Conservation (phyloP, 2,797 vertebrate genomes). For the Aldrovandia affinis region DNA sequence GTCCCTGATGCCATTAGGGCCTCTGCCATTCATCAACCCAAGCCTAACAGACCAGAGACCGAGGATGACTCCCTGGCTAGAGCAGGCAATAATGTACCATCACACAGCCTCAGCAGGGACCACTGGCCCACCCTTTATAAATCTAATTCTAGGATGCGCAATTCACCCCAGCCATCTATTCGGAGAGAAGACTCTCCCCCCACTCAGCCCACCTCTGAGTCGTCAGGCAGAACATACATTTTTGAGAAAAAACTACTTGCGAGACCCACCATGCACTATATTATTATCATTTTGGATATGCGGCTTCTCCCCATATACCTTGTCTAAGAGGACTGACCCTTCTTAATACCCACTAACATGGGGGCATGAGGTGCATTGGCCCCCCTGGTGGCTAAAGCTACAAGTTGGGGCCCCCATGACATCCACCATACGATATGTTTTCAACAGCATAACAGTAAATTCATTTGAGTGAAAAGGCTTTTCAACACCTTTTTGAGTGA, state of each 20-base stretch:
- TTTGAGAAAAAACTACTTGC: no score
- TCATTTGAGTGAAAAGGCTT: no score
- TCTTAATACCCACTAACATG: neutral
- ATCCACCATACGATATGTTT: no score
- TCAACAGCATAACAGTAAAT: no score
- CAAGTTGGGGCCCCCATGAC: no score
- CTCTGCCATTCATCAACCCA: conserved; percentile 35
- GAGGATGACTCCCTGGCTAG: conserved; percentile 19
- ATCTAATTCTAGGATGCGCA: conserved; percentile 8
- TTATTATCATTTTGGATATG: neutral
- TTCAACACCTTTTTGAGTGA: no score
- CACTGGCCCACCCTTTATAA: conserved; percentile 34
- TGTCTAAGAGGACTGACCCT: neutral
- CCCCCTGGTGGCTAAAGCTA: no score
- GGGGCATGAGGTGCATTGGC: no score
- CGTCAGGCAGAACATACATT: no score
- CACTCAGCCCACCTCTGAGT: no score
- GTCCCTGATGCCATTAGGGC: conserved; percentile 36
- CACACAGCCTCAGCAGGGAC: conserved; percentile 27
- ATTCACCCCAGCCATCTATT: neutral
- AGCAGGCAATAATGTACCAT: conserved; percentile 35
- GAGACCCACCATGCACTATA: neutral
- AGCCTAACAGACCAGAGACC: conserved; percentile 15
- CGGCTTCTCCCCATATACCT: neutral
- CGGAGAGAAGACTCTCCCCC: neutral